These are phyloP conservation scores for Pristionchus exspectatus DNA, from an alignment of 2,888 invertebrate species.

Conservation along the genomic window DNA sequence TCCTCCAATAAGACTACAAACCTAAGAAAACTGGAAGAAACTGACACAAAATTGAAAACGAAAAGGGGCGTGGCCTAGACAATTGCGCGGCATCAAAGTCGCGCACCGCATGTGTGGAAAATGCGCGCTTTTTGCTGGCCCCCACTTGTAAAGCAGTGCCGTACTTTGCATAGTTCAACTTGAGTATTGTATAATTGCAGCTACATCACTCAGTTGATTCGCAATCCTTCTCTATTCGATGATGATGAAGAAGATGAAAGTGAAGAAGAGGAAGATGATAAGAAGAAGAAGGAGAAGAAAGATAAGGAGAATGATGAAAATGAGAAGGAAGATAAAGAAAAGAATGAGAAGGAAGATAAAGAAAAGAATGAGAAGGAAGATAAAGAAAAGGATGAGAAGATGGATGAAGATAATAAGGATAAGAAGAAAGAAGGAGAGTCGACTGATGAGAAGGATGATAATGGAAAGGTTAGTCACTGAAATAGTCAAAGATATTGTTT, in stretches of 20 bases:
- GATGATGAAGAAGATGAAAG: slow-evolving; percentile 38
- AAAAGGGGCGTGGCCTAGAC: too few species aligned
- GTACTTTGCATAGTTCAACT: too few species aligned
- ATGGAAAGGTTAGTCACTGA: neutral
- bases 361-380: neutral
- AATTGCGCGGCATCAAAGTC: too few species aligned
- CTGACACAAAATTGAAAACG: too few species aligned
- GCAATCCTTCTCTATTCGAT: neutral
- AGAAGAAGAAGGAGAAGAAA: neutral
- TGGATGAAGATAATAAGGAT: neutral
- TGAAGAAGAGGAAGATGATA: slow-evolving; percentile 1
- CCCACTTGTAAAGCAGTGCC: too few species aligned
- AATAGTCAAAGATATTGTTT: neutral
- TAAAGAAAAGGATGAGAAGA: slow-evolving; percentile 2
- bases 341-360: neutral
- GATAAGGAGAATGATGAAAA: neutral
- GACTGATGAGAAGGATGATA: neutral
- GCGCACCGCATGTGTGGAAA: too few species aligned
- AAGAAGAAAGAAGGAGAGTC: neutral
- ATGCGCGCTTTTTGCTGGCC: too few species aligned
- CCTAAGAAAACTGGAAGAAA: too few species aligned
- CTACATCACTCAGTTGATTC: neutral
- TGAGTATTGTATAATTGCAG: neutral
- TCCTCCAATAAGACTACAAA: too few species aligned
- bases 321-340: neutral